Conservation (phyloP, 35 echinoderm and acorn worm genomes). For the Lytechinus variegatus region DNA sequence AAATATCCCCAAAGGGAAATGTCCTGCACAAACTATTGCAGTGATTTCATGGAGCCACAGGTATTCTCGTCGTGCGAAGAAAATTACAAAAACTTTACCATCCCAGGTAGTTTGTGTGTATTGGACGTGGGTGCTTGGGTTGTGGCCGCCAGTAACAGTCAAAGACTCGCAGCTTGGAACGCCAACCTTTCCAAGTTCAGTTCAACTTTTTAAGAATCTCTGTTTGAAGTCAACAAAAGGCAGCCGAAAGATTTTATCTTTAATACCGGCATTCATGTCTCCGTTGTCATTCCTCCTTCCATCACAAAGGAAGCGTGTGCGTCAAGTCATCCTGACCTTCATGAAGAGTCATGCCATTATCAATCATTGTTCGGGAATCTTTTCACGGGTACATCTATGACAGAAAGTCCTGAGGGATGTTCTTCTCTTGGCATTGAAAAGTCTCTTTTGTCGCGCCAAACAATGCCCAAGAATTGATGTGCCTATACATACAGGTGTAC, state of each 20-base stretch:
- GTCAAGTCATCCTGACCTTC: neutral
- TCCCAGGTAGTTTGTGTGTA: no score
- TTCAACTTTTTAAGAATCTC: neutral
- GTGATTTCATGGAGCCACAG: no score
- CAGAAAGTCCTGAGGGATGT: neutral
- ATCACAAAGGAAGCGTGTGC: neutral
- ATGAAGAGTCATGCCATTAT: conserved; percentile 11
- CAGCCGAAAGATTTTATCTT: conserved; percentile 2
- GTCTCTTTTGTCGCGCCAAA: neutral
- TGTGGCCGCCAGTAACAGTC: neutral
- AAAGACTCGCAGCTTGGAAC: neutral
- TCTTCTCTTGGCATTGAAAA: neutral
- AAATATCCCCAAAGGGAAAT: no score
- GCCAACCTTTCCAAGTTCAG: neutral
- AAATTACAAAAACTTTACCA: no score
- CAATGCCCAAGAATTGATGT: neutral
- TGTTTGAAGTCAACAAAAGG: conserved; percentile 2
- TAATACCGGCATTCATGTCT: neutral
- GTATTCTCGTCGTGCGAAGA: no score
- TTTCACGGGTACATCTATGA: neutral
- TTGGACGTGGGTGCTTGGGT: no score
- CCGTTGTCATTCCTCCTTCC: neutral
- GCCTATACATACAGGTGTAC: neutral
- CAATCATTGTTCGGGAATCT: neutral
- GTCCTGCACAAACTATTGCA: no score